Base-by-base conservation (phyloP, 1,140 invertebrate genomes). In the Drosophila pandora region DNA sequence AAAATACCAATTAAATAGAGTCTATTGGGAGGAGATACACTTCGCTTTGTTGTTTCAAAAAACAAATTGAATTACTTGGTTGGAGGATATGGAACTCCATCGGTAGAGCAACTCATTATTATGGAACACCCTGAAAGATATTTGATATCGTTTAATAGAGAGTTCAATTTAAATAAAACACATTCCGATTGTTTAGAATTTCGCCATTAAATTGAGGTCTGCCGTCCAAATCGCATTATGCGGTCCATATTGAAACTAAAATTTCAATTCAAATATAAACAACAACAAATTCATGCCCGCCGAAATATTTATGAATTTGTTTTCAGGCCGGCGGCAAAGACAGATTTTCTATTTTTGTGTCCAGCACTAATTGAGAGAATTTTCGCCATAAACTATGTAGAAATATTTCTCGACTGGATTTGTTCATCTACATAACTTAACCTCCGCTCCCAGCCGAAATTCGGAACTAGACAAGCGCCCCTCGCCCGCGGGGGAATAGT, bases 341-440 rank as follows among this genome's bases (percentile, higher is more conserved):
- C 58, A 62, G 13, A 58, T 41, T 71, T 60, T 73, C 54, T 72
- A 70, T 71, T 62, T 71, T 34, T 73, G 48, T 48, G 47, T 45
- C 57, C 56, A 13, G 50, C 68, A 72, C 68, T 61, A 69, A 70
- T 60, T 72, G 69, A 59, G 65, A 71, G 65, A 53, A 59, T 59
- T 73, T 73, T 73, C 50, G 70, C 70, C 57, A 73, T 72, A 72
- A 72, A 72, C 57, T 72, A 55, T 72, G 49, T 30, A 37, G 54
- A 70, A 71, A 71, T 71, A 61, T 73, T 54, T 25, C 32, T 56
- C 30, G 43, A 47, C 69, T 74, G 45, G 58, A 74, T 74, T 73
- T 74, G 69, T 74, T 30, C 58, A 63, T 74, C 65, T 70, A 43
- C 69, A 63, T 74, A 63, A 73, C 30, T 63, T 63, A 72, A 61